phyloP scores from a whole-genome alignment of 1,140 invertebrate species.

The Panagrolaimus sp. region DNA sequence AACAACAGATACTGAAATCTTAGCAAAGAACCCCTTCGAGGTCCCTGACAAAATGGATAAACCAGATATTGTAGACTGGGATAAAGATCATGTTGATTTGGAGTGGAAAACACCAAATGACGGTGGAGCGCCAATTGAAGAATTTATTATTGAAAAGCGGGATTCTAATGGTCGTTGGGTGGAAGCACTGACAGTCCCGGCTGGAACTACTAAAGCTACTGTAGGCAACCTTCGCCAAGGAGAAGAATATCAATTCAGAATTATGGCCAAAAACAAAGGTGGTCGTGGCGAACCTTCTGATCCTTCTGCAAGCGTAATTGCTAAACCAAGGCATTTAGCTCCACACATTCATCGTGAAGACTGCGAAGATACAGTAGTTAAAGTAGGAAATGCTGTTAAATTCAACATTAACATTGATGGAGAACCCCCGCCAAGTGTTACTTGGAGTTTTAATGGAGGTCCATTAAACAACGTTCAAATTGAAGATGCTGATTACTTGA shows the following conservation, averaged over 20 bases:
- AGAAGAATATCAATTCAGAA: conserved; percentile 85
- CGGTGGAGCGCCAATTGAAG: conserved; percentile 87
- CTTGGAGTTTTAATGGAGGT: conserved; percentile 52
- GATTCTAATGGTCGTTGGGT: conserved; percentile 42
- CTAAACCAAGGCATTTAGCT: conserved; percentile 67
- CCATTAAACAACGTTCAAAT: conserved; percentile 32
- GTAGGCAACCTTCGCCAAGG: conserved; percentile 81
- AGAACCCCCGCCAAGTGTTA: conserved; percentile 72
- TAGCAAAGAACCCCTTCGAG: conserved; percentile 93
- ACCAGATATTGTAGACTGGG: conserved; percentile 85
- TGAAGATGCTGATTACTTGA: conserved; percentile 73
- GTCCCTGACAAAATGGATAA: conserved; percentile 85
- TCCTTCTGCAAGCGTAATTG: conserved; percentile 77
- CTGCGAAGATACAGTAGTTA: conserved; percentile 76
- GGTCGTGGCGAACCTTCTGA: conserved; percentile 86
- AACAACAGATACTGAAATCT: conserved; percentile 73
- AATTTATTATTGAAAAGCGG: conserved; percentile 94
- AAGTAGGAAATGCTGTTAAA: conserved; percentile 76
- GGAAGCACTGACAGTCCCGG: conserved; percentile 66
- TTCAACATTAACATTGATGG: conserved; percentile 81
- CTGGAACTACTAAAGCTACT: conserved; percentile 68
- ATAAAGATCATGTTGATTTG: conserved; percentile 85
- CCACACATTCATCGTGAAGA: conserved; percentile 84
- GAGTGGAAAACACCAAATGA: conserved; percentile 69
- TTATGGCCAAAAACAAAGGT: conserved; percentile 91